These are phyloP conservation scores for Anguilla obscura DNA, from an alignment of 2,797 vertebrate species.

Conservation along the genomic window DNA sequence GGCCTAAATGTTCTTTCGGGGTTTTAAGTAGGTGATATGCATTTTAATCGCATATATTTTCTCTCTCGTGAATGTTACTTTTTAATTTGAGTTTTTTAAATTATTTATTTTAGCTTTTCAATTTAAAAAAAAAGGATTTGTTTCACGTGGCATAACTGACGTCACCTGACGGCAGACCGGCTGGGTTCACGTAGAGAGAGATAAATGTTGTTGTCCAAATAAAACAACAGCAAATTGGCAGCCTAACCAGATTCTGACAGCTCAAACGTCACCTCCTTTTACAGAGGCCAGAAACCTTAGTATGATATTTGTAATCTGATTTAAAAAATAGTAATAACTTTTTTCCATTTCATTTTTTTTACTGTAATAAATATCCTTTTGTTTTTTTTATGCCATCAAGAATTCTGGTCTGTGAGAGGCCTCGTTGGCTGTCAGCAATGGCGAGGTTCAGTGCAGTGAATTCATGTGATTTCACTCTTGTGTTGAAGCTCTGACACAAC, in stretches of 20 bases:
- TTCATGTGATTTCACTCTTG: neutral
- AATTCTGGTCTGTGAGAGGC: conserved; percentile 44
- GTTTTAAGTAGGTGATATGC: too few species aligned
- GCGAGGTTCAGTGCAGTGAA: conserved; percentile 53
- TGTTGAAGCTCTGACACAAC: neutral
- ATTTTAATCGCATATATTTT: too few species aligned
- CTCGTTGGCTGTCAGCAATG: conserved; percentile 49
- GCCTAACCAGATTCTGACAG: conserved; percentile 33
- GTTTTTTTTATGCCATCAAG: conserved; percentile 25
- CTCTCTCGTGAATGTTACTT: too few species aligned
- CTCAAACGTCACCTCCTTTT: conserved; percentile 39
- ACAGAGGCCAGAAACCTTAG: conserved; percentile 34
- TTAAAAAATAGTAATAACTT: conserved; percentile 41
- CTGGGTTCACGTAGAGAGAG: neutral
- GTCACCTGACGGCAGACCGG: too few species aligned
- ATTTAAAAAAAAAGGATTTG: too few species aligned
- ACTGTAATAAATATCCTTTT: conserved; percentile 44
- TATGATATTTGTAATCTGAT: conserved; percentile 43
- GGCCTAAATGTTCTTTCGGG: too few species aligned
- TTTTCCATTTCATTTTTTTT: conserved; percentile 30
- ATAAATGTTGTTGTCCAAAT: neutral
- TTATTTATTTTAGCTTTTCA: too few species aligned
- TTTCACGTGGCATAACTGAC: too few species aligned
- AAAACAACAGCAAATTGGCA: conserved; percentile 36
- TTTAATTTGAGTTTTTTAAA: too few species aligned